Conservation (phyloP, 2,797 vertebrate species). For the Pangasius djambal region DNA sequence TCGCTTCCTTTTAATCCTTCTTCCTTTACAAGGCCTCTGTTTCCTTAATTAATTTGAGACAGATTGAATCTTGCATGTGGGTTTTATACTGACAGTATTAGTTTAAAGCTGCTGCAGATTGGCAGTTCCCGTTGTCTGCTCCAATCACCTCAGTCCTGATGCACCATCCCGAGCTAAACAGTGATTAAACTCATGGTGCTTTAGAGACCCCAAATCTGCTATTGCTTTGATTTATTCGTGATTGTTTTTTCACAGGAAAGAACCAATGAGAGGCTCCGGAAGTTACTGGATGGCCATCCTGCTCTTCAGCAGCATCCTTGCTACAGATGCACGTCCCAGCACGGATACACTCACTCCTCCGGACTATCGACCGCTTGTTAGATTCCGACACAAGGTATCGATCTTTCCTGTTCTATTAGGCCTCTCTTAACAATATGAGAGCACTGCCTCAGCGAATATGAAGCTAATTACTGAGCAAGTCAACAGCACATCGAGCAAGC, state of each 20-base stretch:
- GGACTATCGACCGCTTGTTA: constrained; percentile 81
- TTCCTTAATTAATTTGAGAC: constrained; percentile 73
- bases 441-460: constrained; percentile 60
- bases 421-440: constrained; percentile 56
- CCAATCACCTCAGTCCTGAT: constrained; percentile 74
- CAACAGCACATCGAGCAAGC: constrained; percentile 45
- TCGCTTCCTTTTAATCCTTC: constrained; percentile 70
- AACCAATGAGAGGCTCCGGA: constrained; percentile 80
- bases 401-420: constrained; percentile 64
- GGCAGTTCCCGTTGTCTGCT: constrained; percentile 65
- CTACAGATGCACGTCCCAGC: constrained; percentile 77
- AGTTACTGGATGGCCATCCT: constrained; percentile 77
- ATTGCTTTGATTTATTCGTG: constrained; percentile 24
- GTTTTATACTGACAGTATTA: constrained; percentile 71
- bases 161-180: constrained; percentile 59
- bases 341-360: constrained; percentile 78
- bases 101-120: constrained; percentile 70
- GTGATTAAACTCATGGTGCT: not conserved
- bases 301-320: constrained; percentile 77
- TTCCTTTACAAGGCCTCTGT: constrained; percentile 69
- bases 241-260: constrained; percentile 74
- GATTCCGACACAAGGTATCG: constrained; percentile 94
- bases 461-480: constrained; percentile 64
- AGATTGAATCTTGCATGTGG: constrained; percentile 73
- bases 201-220: not conserved